Evolutionary conservation across 2,113 vertebrate species (phyloP).

Genomic region (Zapornia atra): DNA sequence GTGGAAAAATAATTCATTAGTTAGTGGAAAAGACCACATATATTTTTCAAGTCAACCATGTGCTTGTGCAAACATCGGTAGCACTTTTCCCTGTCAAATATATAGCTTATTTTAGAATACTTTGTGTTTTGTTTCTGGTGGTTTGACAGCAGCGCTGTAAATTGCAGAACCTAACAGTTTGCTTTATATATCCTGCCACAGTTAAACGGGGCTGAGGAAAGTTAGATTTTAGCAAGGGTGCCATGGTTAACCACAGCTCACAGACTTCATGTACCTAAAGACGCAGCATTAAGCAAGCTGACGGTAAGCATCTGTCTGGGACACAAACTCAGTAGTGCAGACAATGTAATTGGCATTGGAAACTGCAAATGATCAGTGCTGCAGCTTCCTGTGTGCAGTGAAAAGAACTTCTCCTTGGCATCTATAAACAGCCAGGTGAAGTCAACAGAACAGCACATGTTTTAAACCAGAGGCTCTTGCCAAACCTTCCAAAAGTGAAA

Average conservation of each 20-base stretch:
- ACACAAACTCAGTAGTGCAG: background rate
- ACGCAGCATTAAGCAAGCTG: background rate
- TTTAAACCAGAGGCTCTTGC: background rate
- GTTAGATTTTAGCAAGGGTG: background rate
- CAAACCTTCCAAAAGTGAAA: background rate
- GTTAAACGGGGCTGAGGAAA: background rate
- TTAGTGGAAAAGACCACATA: background rate
- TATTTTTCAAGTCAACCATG: background rate
- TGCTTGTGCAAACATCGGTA: background rate
- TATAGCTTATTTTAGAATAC: background rate
- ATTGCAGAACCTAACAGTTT: background rate
- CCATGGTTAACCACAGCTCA: background rate
- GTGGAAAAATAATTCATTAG: background rate
- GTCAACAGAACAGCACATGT: background rate
- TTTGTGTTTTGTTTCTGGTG: background rate
- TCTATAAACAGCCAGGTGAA: background rate
- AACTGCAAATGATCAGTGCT: background rate
- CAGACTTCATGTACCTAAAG: background rate
- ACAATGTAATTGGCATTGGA: background rate
- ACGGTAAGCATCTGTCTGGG: background rate
- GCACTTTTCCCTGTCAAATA: background rate
- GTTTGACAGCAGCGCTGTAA: background rate
- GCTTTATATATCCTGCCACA: background rate
- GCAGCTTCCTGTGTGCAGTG: rapidly evolving
- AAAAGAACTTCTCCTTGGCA: background rate